A percentile compares a stretch with the other conserved stretches of the same genome.
These are phyloP conservation scores for Drosophila prosaltans DNA, from an alignment of 1,140 invertebrate genomes.

Conservation along the genomic window DNA sequence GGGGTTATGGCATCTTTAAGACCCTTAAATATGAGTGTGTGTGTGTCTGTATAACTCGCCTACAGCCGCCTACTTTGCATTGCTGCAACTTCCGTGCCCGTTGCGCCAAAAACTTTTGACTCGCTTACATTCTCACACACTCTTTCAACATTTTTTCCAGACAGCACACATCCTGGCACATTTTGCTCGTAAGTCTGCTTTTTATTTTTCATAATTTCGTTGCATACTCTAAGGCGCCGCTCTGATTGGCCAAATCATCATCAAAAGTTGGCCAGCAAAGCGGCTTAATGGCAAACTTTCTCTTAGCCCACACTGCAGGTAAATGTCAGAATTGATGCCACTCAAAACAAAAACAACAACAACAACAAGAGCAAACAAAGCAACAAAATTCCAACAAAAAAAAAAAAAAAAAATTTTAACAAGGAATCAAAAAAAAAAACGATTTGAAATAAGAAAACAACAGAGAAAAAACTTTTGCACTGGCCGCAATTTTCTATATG, in stretches of 20 bases:
- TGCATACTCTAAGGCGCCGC: conserved; percentile 52
- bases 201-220: conserved; percentile 44
- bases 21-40: conserved; percentile 44
- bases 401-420: background rate
- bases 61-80: conserved; percentile 4
- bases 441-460: conserved; percentile 3
- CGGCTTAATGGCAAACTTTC: conserved; percentile 56
- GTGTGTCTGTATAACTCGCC: background rate
- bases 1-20: conserved; percentile 75
- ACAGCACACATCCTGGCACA: conserved; percentile 70
- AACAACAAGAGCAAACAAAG: background rate
- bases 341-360: conserved; percentile 51
- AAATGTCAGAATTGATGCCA: conserved; percentile 83
- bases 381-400: background rate
- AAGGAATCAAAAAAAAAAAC: background rate
- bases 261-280: conserved; percentile 42
- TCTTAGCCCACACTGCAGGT: conserved; percentile 71
- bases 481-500: conserved; percentile 39
- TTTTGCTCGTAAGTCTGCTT: conserved; percentile 40
- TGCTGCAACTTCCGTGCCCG: conserved; percentile 66
- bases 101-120: conserved; percentile 72
- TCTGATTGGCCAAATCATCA: conserved; percentile 65
- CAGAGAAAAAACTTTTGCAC: conserved; percentile 53
- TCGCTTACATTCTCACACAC: conserved; percentile 43
- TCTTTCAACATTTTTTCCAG: conserved; percentile 58